Evolutionary conservation across 2,113 vertebrate genomes (phyloP).

Genomic region (Spea bombifrons): DNA sequence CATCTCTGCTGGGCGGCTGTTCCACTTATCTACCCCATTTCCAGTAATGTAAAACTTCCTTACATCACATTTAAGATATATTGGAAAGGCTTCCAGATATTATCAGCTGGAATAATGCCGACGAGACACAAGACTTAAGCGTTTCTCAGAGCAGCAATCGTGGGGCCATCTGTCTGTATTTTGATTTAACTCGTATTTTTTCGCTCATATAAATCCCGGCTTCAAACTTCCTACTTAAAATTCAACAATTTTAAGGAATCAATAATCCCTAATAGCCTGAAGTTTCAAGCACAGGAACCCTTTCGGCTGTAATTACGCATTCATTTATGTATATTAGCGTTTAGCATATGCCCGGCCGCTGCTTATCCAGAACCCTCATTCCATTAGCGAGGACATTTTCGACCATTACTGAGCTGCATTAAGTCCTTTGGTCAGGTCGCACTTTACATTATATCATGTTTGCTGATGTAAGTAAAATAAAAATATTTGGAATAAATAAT

Average conservation of each 20-base stretch:
- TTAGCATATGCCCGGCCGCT: constrained; percentile 31
- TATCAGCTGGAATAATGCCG: no score
- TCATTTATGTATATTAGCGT: constrained; percentile 42
- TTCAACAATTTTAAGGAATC: constrained; percentile 31
- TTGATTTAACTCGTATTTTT: not conserved
- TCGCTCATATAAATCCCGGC: constrained; percentile 17
- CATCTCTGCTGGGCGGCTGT: no score
- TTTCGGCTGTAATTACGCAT: constrained; percentile 32
- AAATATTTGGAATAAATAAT: constrained; percentile 37
- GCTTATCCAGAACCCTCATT: constrained; percentile 25
- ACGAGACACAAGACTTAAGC: no score
- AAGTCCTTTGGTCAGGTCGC: constrained; percentile 5
- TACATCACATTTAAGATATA: no score
- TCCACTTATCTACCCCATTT: no score
- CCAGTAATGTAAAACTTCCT: no score
- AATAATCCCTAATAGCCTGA: constrained; percentile 37
- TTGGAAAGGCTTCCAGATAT: no score
- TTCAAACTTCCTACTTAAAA: constrained; percentile 24
- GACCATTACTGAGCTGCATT: constrained; percentile 32
- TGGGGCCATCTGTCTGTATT: no score
- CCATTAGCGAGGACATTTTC: constrained; percentile 46
- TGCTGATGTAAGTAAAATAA: constrained; percentile 28
- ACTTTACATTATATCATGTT: constrained; percentile 32
- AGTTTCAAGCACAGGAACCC: constrained; percentile 20
- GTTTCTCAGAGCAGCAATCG: no score